Percentiles rank a stretch among this genome's conserved stretches.
Evolutionary conservation across 2,888 invertebrate species (phyloP).

Genomic region (Ctenicera cuprea): DNA sequence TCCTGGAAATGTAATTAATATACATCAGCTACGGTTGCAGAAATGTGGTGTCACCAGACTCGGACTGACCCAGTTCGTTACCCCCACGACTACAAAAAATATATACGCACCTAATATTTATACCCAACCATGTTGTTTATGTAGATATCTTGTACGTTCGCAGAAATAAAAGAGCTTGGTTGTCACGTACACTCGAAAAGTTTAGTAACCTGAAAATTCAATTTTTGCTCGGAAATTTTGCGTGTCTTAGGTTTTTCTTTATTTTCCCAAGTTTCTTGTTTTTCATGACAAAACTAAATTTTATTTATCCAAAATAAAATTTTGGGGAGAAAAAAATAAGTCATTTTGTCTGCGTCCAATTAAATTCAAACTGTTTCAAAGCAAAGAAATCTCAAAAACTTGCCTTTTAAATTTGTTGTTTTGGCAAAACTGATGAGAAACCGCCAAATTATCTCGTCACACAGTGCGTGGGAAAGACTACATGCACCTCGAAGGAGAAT

Average conservation of each 20-base stretch:
- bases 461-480: slow-evolving; percentile 29
- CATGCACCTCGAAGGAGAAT: slow-evolving; percentile 15
- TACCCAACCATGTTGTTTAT: neutral
- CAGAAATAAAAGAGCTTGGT: slow-evolving; percentile 1
- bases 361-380: no score
- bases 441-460: slow-evolving; percentile 17
- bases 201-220: no score
- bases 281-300: no score
- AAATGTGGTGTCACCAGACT: neutral
- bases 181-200: neutral
- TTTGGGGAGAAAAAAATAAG: no score
- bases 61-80: slow-evolving; percentile 12
- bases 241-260: no score
- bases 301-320: no score
- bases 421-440: slow-evolving; percentile 22
- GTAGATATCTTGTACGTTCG: neutral
- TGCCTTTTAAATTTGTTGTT: neutral
- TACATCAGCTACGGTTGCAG: neutral
- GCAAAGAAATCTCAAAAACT: neutral
- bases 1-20: neutral
- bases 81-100: neutral
- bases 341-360: no score
- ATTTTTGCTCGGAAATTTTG: no score
- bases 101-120: neutral
- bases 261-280: no score